These are phyloP conservation scores for Dexiosoma caninum DNA, from an alignment of 2,888 invertebrate species.

Conservation along the genomic window DNA sequence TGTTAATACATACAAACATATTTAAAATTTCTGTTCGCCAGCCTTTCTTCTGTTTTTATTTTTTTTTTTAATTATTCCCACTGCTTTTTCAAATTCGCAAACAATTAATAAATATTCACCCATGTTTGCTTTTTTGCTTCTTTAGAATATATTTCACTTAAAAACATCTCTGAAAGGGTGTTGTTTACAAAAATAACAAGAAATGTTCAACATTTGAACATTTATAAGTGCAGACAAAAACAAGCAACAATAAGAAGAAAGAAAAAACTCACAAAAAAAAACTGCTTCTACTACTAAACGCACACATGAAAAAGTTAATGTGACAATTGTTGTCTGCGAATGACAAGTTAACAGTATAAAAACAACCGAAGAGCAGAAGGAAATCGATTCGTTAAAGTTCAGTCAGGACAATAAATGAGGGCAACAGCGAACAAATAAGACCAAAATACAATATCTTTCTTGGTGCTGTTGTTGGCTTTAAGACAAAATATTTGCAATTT, in stretches of 20 bases:
- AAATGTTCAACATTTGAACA: conserved; percentile 4
- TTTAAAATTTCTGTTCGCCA: background rate
- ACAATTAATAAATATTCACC: conserved; percentile 13
- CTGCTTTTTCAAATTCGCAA: background rate
- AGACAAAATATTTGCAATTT: conserved; percentile 28
- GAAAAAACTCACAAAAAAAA: background rate
- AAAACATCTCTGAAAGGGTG: background rate
- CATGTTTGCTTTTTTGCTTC: background rate
- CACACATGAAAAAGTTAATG: conserved; percentile 48
- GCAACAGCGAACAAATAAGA: conserved; percentile 14
- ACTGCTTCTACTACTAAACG: background rate
- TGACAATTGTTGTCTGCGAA: conserved; percentile 50
- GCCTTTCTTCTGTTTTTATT: background rate
- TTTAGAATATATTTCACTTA: background rate
- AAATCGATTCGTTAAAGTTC: conserved; percentile 28
- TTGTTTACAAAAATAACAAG: background rate
- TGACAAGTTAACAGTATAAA: conserved; percentile 48
- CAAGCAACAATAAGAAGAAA: background rate
- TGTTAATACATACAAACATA: too few relatives aligned
- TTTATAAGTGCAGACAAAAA: conserved; percentile 30
- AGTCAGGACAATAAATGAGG: conserved; percentile 27
- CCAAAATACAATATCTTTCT: background rate
- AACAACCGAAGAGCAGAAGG: background rate
- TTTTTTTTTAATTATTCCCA: too few relatives aligned
- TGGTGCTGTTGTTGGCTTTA: background rate